These are phyloP conservation scores for Smutsia gigantea DNA, from an alignment of 2,797 vertebrate genomes.

Conservation along the genomic window DNA sequence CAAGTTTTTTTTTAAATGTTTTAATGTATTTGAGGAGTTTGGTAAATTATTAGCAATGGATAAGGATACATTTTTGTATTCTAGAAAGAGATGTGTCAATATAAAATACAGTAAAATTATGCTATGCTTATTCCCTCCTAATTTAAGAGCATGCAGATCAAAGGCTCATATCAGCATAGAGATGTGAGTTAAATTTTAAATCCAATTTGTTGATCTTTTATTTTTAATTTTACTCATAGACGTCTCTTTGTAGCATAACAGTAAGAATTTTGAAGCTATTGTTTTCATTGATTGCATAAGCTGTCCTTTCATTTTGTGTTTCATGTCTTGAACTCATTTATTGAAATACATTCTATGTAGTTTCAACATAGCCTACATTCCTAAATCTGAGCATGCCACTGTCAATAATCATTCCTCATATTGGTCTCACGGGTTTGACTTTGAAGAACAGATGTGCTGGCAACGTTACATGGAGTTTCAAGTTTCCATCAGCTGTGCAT, in stretches of 20 bases:
- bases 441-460: background rate
- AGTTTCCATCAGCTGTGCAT: background rate
- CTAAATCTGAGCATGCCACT: background rate
- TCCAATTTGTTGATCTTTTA: slow-evolving; percentile 11
- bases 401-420: slow-evolving; percentile 23
- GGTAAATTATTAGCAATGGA: slow-evolving; percentile 49
- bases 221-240: slow-evolving; percentile 43
- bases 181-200: slow-evolving; percentile 23
- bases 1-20: slow-evolving; percentile 54
- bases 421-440: background rate
- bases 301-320: background rate
- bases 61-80: slow-evolving; percentile 48
- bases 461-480: background rate
- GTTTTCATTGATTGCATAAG: background rate
- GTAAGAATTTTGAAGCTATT: slow-evolving; percentile 24
- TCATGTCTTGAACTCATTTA: slow-evolving; percentile 50
- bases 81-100: slow-evolving; percentile 31
- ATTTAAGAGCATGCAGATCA: background rate
- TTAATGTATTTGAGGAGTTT: background rate
- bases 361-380: slow-evolving; percentile 1
- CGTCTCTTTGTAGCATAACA: background rate
- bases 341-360: slow-evolving; percentile 19
- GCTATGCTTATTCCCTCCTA: slow-evolving; percentile 31
- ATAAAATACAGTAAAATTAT: background rate
- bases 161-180: background rate